These are phyloP conservation scores for Passerina amoena DNA, from an alignment of 2,113 vertebrate species.

Conservation along the genomic window DNA sequence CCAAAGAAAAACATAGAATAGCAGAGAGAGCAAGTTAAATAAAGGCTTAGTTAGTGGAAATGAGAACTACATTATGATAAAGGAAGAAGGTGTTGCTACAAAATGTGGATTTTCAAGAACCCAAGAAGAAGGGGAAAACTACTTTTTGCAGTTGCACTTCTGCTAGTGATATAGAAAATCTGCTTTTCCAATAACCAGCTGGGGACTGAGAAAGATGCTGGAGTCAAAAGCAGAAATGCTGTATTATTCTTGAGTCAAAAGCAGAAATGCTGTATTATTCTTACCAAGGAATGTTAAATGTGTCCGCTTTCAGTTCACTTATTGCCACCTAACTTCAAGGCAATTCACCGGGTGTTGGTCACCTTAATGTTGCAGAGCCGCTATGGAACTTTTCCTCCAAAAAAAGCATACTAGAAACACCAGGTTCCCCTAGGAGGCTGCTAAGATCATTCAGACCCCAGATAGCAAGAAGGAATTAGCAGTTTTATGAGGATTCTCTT, in stretches of 20 bases:
- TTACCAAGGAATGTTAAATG: background rate
- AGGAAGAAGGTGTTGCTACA: background rate
- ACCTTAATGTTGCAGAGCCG: background rate
- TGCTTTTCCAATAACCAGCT: fast-evolving
- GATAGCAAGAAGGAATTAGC: background rate
- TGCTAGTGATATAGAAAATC: background rate
- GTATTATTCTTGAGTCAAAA: background rate
- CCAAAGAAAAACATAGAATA: background rate
- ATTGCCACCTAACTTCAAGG: background rate
- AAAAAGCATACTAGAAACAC: background rate
- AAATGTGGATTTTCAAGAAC: background rate
- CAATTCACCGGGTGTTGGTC: background rate
- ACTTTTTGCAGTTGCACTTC: background rate
- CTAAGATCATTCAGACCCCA: background rate
- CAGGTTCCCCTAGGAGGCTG: background rate
- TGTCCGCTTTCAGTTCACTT: background rate
- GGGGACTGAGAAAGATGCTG: background rate
- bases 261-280: background rate
- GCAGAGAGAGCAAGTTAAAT: background rate
- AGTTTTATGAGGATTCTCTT: background rate
- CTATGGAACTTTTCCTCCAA: background rate
- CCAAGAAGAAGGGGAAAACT: background rate
- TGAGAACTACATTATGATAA: background rate
- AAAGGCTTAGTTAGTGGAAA: background rate
- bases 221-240: background rate